phyloP scores from a whole-genome alignment of 2,113 vertebrate species.

The Sinocyclocheilus maitianheensis region DNA sequence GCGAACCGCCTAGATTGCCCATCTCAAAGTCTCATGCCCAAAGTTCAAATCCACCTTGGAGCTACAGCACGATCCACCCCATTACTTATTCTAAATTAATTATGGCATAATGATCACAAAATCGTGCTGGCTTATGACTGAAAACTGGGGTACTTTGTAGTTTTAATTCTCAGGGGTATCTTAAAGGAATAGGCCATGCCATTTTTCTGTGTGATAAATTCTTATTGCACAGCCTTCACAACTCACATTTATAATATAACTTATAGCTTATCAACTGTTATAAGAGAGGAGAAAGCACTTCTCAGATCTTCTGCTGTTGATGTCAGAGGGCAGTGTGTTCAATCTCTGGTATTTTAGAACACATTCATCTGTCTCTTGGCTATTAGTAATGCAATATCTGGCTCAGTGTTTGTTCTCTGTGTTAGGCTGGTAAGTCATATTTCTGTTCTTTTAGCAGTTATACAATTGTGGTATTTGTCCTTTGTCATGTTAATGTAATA shows the following conservation, averaged over 20 bases:
- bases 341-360: too few species aligned
- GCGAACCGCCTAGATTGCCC: background rate
- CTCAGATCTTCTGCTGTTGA: too few species aligned
- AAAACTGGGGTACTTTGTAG: constrained; percentile 3
- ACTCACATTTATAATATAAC: background rate
- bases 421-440: too few species aligned
- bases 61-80: background rate
- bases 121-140: constrained; percentile 6
- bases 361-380: too few species aligned
- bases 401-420: too few species aligned
- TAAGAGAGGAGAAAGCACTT: too few species aligned
- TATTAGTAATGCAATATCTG: too few species aligned
- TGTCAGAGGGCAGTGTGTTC: too few species aligned
- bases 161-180: background rate
- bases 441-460: too few species aligned
- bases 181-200: background rate
- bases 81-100: constrained; percentile 30
- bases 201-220: background rate
- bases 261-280: background rate
- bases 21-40: constrained; percentile 7
- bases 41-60: constrained; percentile 32
- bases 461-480: too few species aligned
- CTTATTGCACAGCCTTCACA: background rate
- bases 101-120: constrained; percentile 31
- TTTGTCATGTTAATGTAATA: too few species aligned